Evolutionary conservation across 1,140 invertebrate species (phyloP).

Genomic region (Anagrus nilaparvatae): DNA sequence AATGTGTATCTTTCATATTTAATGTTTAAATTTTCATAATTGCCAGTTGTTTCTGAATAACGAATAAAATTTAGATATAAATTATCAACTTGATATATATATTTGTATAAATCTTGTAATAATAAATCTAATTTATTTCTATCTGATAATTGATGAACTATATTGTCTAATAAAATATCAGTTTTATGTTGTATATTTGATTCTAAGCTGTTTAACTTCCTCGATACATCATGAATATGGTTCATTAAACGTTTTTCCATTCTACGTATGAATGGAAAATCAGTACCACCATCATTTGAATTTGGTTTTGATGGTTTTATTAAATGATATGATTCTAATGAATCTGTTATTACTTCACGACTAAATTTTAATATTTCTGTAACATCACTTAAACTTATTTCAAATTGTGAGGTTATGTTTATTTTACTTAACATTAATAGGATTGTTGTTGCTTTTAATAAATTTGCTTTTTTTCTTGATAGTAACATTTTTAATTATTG

Average conservation of each 20-base stretch:
- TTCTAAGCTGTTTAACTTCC: slow-evolving; percentile 32
- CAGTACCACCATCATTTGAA: slow-evolving; percentile 40
- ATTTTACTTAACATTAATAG: too few species aligned
- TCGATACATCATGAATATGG: slow-evolving; percentile 32
- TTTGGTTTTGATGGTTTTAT: slow-evolving; percentile 28
- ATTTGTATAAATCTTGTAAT: slow-evolving; percentile 47
- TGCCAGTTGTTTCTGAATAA: slow-evolving; percentile 39
- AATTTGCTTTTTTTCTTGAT: too few species aligned
- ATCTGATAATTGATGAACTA: slow-evolving; percentile 32
- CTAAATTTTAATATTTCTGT: slow-evolving; percentile 50
- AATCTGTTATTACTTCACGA: slow-evolving; percentile 47
- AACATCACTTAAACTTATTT: slow-evolving; percentile 43
- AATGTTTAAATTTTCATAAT: too few species aligned
- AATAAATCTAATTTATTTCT: slow-evolving; percentile 44
- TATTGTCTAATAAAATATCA: slow-evolving; percentile 24
- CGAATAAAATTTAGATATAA: slow-evolving; percentile 46
- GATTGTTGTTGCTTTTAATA: too few species aligned
- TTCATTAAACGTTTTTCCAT: slow-evolving; percentile 45
- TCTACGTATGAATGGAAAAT: slow-evolving; percentile 45
- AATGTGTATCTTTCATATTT: slow-evolving; percentile 53
- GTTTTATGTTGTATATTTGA: slow-evolving; percentile 11
- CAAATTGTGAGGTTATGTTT: too few species aligned
- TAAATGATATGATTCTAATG: slow-evolving; percentile 52
- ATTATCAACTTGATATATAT: slow-evolving; percentile 47
- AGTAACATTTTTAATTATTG: too few species aligned